Evolutionary conservation across 2,888 invertebrate species (phyloP), one percentile per base, ranked within the genome.

Genomic region (Coleophora flavipennella): DNA sequence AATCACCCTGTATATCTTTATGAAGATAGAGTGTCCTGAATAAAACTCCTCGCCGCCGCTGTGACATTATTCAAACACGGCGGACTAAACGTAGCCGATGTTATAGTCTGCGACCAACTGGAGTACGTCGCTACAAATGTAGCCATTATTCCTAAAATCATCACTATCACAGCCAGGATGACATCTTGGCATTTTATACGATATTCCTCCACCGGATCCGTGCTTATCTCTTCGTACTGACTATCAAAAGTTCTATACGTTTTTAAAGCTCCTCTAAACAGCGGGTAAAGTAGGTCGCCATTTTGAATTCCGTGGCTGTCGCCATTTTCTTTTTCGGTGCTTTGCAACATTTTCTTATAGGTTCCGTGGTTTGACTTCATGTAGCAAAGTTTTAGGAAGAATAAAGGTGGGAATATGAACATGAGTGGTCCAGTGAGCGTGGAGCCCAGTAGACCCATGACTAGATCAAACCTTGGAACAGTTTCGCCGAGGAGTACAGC

Each of bases 391-490:
- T 89, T 90, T 0, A 91, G 77, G 66, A 95, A 95, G 58, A 96
- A 89, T 32, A 95, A 53, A 0, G 95, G 93, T 0, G 96, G 96
- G 42, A 94, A 87, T 43, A 96, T 88, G 51, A 95, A 96, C 55
- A 95, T 91, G 9, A 95, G 73, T 0, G 95, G 92, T 0, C 94
- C 93, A 0, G 92, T 92, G 3, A 96, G 84, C 0, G 93, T 91
- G 3, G 94, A 95, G 0, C 96, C 96, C 8, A 96, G 89, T 1
- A 96, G 77, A 1, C 94, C 91, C 90, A 96, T 92, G 9, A 96
- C 91, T 13, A 94, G 81, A 56, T 95, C 95, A 62, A 96, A 95
- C 48, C 91, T 86, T 1, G 96, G 95, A 0, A 96, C 90, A 0
- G 92, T 87, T 70, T 94, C 94, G 0, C 92, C 94, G 2, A 95